These are phyloP conservation scores for Morpho helenor DNA, from an alignment of 2,888 invertebrate species.

Conservation along the genomic window DNA sequence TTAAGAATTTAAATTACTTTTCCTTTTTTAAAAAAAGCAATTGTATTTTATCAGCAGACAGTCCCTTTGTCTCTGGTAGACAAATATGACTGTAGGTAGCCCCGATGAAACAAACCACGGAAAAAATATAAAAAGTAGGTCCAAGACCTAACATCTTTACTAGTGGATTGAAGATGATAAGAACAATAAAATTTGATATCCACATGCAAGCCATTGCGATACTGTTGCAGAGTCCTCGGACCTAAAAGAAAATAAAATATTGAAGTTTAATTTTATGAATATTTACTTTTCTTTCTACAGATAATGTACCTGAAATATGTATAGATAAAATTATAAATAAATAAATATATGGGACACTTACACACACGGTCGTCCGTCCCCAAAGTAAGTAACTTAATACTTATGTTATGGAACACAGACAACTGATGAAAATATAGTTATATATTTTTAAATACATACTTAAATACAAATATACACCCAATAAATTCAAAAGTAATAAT, in stretches of 20 bases:
- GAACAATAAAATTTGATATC: constrained; percentile 55
- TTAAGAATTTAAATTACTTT: background rate
- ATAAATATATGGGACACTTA: too few species aligned
- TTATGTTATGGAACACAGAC: too few species aligned
- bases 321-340: too few species aligned
- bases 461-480: too few species aligned
- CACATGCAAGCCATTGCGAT: constrained; percentile 51
- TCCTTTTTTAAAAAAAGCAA: constrained; percentile 45
- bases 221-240: constrained; percentile 54
- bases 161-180: constrained; percentile 57
- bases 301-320: too few species aligned
- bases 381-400: too few species aligned
- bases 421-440: too few species aligned
- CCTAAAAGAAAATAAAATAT: constrained; percentile 36
- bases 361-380: too few species aligned
- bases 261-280: background rate
- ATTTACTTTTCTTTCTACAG: too few species aligned
- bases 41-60: constrained; percentile 59
- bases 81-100: constrained; percentile 50
- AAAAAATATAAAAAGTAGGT: constrained; percentile 59
- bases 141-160: constrained; percentile 53
- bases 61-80: constrained; percentile 70
- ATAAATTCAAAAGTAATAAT: too few species aligned
- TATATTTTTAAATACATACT: too few species aligned
- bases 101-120: constrained; percentile 49